These are phyloP conservation scores for Odontomachus brunneus DNA, from an alignment of 1,140 invertebrate genomes.

Conservation along the genomic window DNA sequence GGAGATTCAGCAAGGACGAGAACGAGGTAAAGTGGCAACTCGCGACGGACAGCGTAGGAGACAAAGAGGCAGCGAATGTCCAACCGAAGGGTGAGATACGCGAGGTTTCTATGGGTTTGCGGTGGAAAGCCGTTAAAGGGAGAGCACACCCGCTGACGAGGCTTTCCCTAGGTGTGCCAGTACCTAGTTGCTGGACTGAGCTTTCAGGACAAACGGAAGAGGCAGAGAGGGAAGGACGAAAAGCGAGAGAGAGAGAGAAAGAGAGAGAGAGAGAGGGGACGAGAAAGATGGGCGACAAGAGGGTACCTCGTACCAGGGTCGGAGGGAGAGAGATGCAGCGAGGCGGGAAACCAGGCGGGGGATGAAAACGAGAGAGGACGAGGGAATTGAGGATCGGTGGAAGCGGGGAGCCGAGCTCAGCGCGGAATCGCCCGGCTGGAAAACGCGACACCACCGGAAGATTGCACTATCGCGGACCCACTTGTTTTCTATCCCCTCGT, in stretches of 20 bases:
- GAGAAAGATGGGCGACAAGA: slow-evolving; percentile 24
- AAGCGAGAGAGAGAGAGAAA: slow-evolving; percentile 16
- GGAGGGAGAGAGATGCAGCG: slow-evolving; percentile 21
- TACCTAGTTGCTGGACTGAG: slow-evolving; percentile 45
- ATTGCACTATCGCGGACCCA: slow-evolving; percentile 80
- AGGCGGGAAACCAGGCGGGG: slow-evolving; percentile 38
- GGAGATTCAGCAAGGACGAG: slow-evolving; percentile 20
- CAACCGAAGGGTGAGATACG: slow-evolving; percentile 44
- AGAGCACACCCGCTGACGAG: slow-evolving; percentile 69
- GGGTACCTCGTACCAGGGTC: slow-evolving; percentile 13
- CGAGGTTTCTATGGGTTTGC: slow-evolving; percentile 67
- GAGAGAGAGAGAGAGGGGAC: slow-evolving; percentile 5
- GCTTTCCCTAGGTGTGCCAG: slow-evolving; percentile 56
- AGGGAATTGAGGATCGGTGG: slow-evolving; percentile 70
- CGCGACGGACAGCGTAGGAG: slow-evolving; percentile 6
- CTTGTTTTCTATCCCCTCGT: slow-evolving; percentile 77
- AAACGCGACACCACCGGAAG: slow-evolving; percentile 81
- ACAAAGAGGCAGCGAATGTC: slow-evolving; percentile 46
- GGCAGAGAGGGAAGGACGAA: slow-evolving; percentile 26
- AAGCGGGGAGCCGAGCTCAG: slow-evolving; percentile 72
- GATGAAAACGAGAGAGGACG: slow-evolving; percentile 46
- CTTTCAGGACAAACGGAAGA: slow-evolving; percentile 33
- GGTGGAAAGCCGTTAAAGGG: slow-evolving; percentile 72
- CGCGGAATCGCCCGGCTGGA: slow-evolving; percentile 76
- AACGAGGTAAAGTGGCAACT: slow-evolving; percentile 35